phyloP scores from a whole-genome alignment of 2,888 invertebrate species.

The Diarsia dahlii region DNA sequence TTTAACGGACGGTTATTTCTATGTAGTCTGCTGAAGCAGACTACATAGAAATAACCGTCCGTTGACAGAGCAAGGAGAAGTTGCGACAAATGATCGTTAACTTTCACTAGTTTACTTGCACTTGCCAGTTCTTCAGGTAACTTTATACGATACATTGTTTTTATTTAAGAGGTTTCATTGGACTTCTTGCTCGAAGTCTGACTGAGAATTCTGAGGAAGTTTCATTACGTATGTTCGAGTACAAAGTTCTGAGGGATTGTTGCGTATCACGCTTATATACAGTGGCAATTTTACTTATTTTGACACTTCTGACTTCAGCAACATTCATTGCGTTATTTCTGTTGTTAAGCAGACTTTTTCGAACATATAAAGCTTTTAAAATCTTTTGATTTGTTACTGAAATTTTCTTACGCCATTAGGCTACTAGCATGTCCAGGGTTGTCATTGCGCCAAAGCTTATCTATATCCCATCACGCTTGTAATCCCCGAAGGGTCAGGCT shows the following conservation, averaged over 20 bases:
- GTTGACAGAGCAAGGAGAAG: constrained; percentile 44
- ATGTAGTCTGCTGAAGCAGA: too few species aligned
- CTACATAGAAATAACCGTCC: constrained; percentile 26
- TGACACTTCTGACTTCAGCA: neutral
- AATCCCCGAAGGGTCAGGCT: neutral
- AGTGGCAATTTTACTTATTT: neutral
- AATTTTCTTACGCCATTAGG: neutral
- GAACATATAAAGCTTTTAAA: neutral
- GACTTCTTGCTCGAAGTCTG: neutral
- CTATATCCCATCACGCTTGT: neutral
- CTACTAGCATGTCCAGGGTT: neutral
- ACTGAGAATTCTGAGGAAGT: neutral
- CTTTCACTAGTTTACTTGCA: constrained; percentile 48
- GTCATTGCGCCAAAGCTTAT: neutral
- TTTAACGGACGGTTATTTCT: too few species aligned
- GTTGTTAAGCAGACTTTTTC: neutral
- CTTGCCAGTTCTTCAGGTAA: constrained; percentile 37
- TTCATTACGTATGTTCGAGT: neutral
- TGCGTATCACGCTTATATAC: neutral
- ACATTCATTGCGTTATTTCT: neutral
- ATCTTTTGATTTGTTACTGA: neutral
- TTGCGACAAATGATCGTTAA: constrained; percentile 57
- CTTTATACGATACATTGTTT: constrained; percentile 46
- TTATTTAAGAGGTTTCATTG: constrained; percentile 25
- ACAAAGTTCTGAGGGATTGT: neutral